Percentiles rank a stretch among this genome's conserved stretches.
phyloP scores from a whole-genome alignment of 2,113 vertebrate species.

The Sterna hirundo region DNA sequence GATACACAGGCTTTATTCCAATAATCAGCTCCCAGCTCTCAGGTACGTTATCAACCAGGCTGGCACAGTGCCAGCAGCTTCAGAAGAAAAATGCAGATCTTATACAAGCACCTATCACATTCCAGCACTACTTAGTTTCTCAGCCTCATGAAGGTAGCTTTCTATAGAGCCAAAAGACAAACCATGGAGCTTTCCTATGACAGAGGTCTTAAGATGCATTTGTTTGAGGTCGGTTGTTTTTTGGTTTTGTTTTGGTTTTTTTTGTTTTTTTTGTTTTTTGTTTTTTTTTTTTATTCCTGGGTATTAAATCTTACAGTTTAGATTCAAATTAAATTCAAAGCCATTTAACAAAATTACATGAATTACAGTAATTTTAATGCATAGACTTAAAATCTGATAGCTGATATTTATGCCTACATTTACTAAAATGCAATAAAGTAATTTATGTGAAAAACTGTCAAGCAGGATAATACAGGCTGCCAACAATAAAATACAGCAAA shows the following conservation, averaged over 20 bases:
- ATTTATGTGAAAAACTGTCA: background rate
- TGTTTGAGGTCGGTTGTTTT: background rate
- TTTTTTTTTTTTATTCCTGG: background rate
- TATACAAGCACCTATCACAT: background rate
- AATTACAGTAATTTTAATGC: background rate
- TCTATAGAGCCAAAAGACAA: background rate
- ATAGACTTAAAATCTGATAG: background rate
- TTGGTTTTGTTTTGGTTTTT: background rate
- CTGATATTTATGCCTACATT: background rate
- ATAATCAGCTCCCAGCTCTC: background rate
- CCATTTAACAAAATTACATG: background rate
- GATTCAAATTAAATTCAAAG: background rate
- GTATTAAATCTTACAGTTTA: background rate
- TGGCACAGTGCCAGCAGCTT: background rate
- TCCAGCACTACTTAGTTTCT: background rate
- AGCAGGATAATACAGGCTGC: background rate
- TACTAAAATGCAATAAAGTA: background rate
- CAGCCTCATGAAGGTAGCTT: background rate
- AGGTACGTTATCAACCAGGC: background rate
- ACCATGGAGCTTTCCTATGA: background rate
- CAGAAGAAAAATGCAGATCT: background rate
- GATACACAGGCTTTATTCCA: background rate
- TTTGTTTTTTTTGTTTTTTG: accelerated
- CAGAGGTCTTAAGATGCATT: background rate
- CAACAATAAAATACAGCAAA: background rate